Base-by-base conservation (phyloP, 2,888 invertebrate species). In the Melinaea menophilus region DNA sequence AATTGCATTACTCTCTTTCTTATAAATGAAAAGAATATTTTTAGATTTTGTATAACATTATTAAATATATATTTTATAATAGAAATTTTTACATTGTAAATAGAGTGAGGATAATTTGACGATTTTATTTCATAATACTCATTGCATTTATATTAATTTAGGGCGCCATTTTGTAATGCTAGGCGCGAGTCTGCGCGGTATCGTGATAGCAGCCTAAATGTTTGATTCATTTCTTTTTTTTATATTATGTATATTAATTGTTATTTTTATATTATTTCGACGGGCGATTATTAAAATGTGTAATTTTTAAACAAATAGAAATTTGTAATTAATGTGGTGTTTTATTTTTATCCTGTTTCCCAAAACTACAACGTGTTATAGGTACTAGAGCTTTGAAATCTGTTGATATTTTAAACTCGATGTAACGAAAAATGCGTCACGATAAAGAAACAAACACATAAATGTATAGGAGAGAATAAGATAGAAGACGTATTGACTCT, bases 251-350 rank as follows among this genome's bases (percentile, higher is more conserved):
- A 73, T 70, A 72, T 72, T 73, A 63, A 73, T 73, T 67, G 71
- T 79, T 77, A 75, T 76, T 72, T 75, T 74, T 68, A 66, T 56
- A 72, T 70, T 67, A 69, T 67, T 69, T 70, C 59, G 64, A 70
- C 65, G 65, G 70, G 69, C 69, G 70, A 76, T 75, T 71, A 76
- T 76, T 76, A 75, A 75, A 71, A 73, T 66, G 69, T 77, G 78
- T 80, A 80, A 79, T 78, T 80, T 79, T 79, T 73, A 79, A 79
- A 80, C 70, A 75, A 77, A 80, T 80, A 80, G 80, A 72, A 78
- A 76, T 79, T 80, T 80, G 76, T 80, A 80, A 76, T 77, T 75
- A 72, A 68, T 66, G 13, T 70, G 54, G 63, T 62, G 70, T 74
- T 73, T 74, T 64, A 72, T 72, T 74, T 7, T 41, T 41, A 41